A percentile compares a stretch with the other conserved stretches of the same genome.
Evolutionary conservation across 37 sponge, comb jelly and placozoan genomes (phyloP).

Genomic region (Diacarnus erythraeanus): DNA sequence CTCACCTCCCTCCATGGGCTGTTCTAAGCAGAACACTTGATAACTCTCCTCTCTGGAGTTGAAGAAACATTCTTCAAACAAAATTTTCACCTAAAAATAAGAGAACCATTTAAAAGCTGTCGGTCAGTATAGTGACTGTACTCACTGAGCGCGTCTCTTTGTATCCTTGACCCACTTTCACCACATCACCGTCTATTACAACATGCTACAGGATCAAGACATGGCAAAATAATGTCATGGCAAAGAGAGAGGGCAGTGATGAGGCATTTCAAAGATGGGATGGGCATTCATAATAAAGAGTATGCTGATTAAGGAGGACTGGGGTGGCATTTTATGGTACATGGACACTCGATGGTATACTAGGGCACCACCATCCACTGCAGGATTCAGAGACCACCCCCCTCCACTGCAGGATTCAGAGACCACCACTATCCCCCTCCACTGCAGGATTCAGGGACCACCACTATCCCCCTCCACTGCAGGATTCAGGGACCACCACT

Average conservation of each 20-base stretch:
- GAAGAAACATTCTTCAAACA: constrained; percentile 95
- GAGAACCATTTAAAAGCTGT: not conserved
- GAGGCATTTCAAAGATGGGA: not conserved
- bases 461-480: too few species aligned
- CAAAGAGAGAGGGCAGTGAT: not conserved
- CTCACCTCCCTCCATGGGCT: constrained; percentile 86
- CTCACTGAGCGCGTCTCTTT: constrained; percentile 57
- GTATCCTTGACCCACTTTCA: constrained; percentile 67
- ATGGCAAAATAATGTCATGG: too few species aligned
- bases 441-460: too few species aligned
- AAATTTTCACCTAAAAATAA: constrained; percentile 70
- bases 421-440: too few species aligned
- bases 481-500: too few species aligned
- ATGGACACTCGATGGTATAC: too few species aligned
- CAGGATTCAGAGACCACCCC: too few species aligned
- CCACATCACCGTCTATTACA: constrained; percentile 34
- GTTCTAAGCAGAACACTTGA: constrained; percentile 84
- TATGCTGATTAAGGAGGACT: too few species aligned
- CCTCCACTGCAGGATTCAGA: too few species aligned
- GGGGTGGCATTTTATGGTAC: too few species aligned
- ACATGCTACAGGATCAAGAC: constrained; percentile 38
- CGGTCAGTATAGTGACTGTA: not conserved
- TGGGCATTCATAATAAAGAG: too few species aligned
- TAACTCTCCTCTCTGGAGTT: constrained; percentile 84
- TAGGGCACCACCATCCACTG: too few species aligned